Evolutionary conservation across 2,113 vertebrate genomes (phyloP).

Genomic region (Lathamus discolor): DNA sequence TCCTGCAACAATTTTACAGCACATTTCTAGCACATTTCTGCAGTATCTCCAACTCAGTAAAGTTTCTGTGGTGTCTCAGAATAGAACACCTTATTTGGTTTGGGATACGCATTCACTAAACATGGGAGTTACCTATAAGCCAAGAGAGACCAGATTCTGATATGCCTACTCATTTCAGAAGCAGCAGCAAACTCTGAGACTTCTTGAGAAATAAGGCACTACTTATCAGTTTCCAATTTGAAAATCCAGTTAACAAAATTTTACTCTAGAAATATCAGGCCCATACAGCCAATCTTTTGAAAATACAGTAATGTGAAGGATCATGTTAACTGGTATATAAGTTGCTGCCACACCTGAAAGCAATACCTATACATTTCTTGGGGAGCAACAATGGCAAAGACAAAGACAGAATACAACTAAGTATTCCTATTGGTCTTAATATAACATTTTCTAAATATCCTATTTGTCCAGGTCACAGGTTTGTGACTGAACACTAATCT

Average conservation of each 20-base stretch:
- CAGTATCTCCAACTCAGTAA: background rate
- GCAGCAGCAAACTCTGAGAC: background rate
- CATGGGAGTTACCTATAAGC: background rate
- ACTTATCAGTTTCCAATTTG: background rate
- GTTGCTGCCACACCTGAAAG: background rate
- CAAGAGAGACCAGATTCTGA: background rate
- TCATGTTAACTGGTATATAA: background rate
- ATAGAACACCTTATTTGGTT: background rate
- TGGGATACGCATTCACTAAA: background rate
- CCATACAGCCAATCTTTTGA: background rate
- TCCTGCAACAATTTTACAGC: background rate
- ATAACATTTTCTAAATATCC: background rate
- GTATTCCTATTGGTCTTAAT: background rate
- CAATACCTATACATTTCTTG: background rate
- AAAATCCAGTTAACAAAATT: slow-evolving; percentile 15
- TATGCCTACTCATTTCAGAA: slow-evolving; percentile 17
- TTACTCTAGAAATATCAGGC: background rate
- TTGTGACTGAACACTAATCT: background rate
- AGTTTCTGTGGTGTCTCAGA: background rate
- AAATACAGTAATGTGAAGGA: background rate
- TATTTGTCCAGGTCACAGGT: background rate
- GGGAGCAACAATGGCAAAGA: background rate
- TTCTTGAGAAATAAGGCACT: slow-evolving; percentile 12
- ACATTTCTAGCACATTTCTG: background rate
- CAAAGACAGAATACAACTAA: background rate